Evolutionary conservation across 2,888 invertebrate species (phyloP).

Genomic region (Xylota segnis): DNA sequence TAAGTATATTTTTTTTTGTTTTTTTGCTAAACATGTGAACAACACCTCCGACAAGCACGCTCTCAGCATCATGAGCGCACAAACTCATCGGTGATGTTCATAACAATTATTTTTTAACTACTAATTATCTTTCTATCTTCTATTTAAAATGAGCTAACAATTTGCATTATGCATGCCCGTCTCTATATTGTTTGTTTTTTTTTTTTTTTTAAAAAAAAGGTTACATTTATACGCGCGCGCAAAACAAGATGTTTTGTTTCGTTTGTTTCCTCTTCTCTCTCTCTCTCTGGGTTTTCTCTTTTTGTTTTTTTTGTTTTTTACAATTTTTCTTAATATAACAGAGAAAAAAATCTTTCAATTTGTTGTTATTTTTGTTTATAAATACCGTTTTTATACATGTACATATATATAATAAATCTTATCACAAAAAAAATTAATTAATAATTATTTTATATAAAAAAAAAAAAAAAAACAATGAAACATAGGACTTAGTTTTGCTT

Average conservation of each 20-base stretch:
- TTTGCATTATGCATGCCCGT: slow-evolving; percentile 20
- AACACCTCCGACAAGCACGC: slow-evolving; percentile 38
- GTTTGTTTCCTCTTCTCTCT: slow-evolving; percentile 52
- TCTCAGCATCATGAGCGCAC: slow-evolving; percentile 72
- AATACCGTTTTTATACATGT: slow-evolving; percentile 75
- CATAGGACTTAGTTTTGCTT: slow-evolving; percentile 64
- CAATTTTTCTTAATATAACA: slow-evolving; percentile 73
- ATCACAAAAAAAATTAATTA: slow-evolving; percentile 75
- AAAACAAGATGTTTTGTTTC: slow-evolving; percentile 64
- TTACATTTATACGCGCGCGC: slow-evolving; percentile 60
- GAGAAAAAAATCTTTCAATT: slow-evolving; percentile 69
- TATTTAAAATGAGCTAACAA: slow-evolving; percentile 70
- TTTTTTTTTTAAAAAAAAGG: slow-evolving; percentile 44
- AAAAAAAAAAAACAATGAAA: slow-evolving; percentile 65
- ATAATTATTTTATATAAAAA: slow-evolving; percentile 71
- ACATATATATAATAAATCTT: slow-evolving; percentile 76
- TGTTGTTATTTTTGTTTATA: slow-evolving; percentile 70
- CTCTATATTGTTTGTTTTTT: slow-evolving; percentile 31
- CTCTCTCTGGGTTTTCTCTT: slow-evolving; percentile 40
- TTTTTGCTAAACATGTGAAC: slow-evolving; percentile 37
- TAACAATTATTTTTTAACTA: slow-evolving; percentile 38
- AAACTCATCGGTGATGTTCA: slow-evolving; percentile 37
- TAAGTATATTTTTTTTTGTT: slow-evolving; percentile 13
- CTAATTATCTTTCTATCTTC: slow-evolving; percentile 34
- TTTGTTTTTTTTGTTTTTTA: no score